Evolutionary conservation across 2,888 invertebrate genomes (phyloP).

Genomic region (Smittia sp.): DNA sequence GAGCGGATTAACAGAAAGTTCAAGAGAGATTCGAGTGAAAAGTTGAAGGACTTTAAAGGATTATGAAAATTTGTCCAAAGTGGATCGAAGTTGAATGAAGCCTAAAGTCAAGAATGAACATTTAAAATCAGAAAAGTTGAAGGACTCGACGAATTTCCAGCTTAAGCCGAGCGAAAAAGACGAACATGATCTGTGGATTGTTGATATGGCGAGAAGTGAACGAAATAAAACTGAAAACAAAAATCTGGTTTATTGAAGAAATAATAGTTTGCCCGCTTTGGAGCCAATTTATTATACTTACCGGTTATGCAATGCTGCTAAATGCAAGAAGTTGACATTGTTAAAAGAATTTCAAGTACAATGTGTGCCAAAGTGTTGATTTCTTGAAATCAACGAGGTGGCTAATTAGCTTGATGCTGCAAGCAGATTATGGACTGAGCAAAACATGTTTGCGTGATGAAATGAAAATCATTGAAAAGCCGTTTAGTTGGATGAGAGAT

Average conservation of each 20-base stretch:
- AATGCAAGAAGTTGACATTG: conserved; percentile 1
- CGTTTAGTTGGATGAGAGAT: too few species aligned
- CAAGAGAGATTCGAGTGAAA: not conserved
- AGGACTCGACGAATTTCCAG: too few species aligned
- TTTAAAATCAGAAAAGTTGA: too few species aligned
- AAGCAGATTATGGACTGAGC: too few species aligned
- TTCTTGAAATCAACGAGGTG: too few species aligned
- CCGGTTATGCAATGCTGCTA: not conserved
- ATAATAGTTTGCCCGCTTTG: conserved; percentile 2
- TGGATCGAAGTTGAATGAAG: not conserved
- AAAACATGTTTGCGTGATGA: too few species aligned
- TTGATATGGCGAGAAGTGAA: too few species aligned
- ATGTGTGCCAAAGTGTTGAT: too few species aligned
- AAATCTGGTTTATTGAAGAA: conserved; percentile 7
- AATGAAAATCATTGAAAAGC: conserved; percentile 41
- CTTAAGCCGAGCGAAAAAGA: not conserved
- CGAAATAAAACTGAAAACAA: not conserved
- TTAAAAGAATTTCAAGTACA: not conserved
- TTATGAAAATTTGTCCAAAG: not conserved
- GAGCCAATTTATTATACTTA: not conserved
- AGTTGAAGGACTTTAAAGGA: not conserved
- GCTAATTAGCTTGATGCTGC: too few species aligned
- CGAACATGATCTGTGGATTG: not conserved
- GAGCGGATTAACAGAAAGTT: too few species aligned
- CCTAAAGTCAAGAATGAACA: too few species aligned